Evolutionary conservation across 2,888 invertebrate genomes (phyloP), one percentile per base, ranked within the genome.

Genomic region (Colostygia pectinataria): DNA sequence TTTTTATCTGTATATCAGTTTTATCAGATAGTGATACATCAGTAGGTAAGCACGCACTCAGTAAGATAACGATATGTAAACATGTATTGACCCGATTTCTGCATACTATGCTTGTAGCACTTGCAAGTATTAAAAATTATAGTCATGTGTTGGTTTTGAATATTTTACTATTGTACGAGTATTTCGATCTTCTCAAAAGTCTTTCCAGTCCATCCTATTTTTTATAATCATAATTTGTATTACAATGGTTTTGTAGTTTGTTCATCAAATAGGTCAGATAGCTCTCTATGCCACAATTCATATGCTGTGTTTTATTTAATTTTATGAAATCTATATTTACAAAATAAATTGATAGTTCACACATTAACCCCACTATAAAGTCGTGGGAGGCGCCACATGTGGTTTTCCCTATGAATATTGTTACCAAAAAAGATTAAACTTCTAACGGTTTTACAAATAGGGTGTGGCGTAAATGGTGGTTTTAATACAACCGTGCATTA

Each of bases 381-480:
- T 59, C 68, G 73, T 74, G 74, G 74, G 74, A 74, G 74, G 70
- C 60, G 56, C 36, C 62, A 73, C 72, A 73, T 73, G 68, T 74
- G 72, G 65, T 40, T 32, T 44, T 25, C 10, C 27, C 54, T 43
- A 50, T 42, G 44, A 51, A 45, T 55, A 45, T 56, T 55, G 53
- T 54, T 56, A 56, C 39, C 56, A 44, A 50, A 56, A 46, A 56
- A 43, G 51, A 59, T 57, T n/a, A 50, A 56, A 48, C 53, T 51
- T 57, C 46, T 59, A 61, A 61, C 61, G 60, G 61, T 53, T 50
- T 47, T 46, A 52, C 46, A 52, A 50, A 55, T 55, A 53, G 59
- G 59, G 56, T 46, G 55, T 39, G 51, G 24, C 15, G 54, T 53
- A 44, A 34, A 44, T 36, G 55, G 40, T 8, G 28, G 40, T 39